Evolutionary conservation across 2,888 invertebrate genomes (phyloP).

Genomic region (Galeopsomyia nigrocyanea): DNA sequence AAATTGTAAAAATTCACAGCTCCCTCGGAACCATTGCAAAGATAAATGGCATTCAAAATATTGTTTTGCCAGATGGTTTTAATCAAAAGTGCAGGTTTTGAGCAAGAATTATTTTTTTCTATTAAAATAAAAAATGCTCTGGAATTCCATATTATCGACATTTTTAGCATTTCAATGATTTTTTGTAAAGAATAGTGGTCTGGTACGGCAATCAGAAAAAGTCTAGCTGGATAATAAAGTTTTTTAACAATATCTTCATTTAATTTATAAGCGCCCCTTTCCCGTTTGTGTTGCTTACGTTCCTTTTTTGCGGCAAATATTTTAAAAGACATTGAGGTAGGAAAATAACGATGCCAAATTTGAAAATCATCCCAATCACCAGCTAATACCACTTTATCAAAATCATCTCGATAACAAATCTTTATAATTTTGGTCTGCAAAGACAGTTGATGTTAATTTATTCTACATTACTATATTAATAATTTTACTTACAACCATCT

Average conservation of each 20-base stretch:
- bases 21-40: slow-evolving; percentile 49
- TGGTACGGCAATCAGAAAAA: neutral
- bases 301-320: neutral
- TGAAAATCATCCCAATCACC: neutral
- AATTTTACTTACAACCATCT: neutral
- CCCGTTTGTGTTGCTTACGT: neutral
- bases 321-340: neutral
- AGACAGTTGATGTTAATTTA: neutral
- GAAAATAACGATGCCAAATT: neutral
- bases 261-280: neutral
- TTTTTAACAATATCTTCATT: neutral
- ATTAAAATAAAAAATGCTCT: neutral
- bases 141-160: neutral
- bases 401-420: neutral
- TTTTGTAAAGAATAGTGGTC: neutral
- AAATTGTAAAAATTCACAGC: slow-evolving; percentile 48
- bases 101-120: neutral
- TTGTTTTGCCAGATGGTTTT: neutral
- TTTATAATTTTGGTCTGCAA: neutral
- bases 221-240: neutral
- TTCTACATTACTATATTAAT: neutral
- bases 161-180: neutral
- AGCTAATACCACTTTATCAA: neutral
- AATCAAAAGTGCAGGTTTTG: neutral
- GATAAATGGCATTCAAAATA: slow-evolving; percentile 42